These are phyloP conservation scores for Aspidiotus destructor DNA, from an alignment of 2,888 invertebrate genomes.

Conservation along the genomic window DNA sequence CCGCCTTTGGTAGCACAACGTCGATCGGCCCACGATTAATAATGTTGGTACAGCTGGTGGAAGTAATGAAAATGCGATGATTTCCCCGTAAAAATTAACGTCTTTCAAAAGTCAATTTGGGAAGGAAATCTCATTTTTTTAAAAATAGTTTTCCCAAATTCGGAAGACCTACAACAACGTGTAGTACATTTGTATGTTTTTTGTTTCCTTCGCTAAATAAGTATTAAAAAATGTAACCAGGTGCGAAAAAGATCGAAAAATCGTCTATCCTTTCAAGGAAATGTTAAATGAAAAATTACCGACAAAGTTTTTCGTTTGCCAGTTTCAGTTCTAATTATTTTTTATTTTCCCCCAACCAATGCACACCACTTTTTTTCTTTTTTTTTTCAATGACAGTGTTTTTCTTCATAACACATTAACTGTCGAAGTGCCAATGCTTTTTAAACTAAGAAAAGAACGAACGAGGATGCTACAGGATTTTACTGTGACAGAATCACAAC, in stretches of 20 bases:
- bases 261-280: constrained; percentile 19
- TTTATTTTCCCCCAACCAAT: constrained; percentile 14
- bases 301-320: constrained; percentile 28
- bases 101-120: too few relatives aligned
- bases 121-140: too few relatives aligned
- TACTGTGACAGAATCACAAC: not conserved
- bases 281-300: constrained; percentile 32
- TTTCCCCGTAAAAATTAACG: too few relatives aligned
- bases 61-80: too few relatives aligned
- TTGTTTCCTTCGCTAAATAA: constrained; percentile 14
- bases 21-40: too few relatives aligned
- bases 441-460: not conserved
- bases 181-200: constrained; percentile 8
- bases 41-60: too few relatives aligned
- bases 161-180: not conserved
- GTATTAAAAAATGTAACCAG: constrained; percentile 23
- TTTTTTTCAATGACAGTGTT: not conserved
- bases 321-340: constrained; percentile 30
- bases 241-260: constrained; percentile 29
- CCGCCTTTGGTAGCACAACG: too few relatives aligned
- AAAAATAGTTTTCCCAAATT: too few relatives aligned
- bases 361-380: not conserved
- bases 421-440: not conserved
- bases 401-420: too few relatives aligned
- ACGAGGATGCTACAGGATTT: not conserved